Evolutionary conservation across 2,888 invertebrate genomes (phyloP).

Genomic region (Sisyra terminalis): DNA sequence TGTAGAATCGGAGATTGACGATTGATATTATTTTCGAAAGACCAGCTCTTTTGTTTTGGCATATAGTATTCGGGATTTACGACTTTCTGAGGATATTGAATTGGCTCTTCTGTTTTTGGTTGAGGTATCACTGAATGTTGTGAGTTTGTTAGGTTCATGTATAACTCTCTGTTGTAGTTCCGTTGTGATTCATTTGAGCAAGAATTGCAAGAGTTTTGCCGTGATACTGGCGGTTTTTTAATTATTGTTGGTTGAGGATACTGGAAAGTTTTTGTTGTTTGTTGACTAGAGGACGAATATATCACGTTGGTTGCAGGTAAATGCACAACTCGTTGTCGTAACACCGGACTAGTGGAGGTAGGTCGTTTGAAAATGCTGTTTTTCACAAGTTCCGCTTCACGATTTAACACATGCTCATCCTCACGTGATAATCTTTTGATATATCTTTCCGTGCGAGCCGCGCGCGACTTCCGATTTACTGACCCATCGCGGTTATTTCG

Average conservation of each 20-base stretch:
- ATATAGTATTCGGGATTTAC: conserved; percentile 4
- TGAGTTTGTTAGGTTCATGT: too few species aligned
- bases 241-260: conserved; percentile 3
- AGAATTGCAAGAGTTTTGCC: not conserved
- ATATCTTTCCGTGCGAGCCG: conserved; percentile 66
- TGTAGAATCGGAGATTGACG: not conserved
- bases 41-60: conserved; percentile 6
- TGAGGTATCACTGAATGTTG: not conserved
- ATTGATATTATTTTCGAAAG: conserved; percentile 7
- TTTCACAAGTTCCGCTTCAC: conserved; percentile 28
- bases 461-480: conserved; percentile 45
- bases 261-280: not conserved
- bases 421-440: conserved; percentile 57
- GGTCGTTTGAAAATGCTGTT: conserved; percentile 12
- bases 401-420: conserved; percentile 39
- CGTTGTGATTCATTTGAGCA: too few species aligned
- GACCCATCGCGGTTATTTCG: conserved; percentile 30
- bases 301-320: not conserved
- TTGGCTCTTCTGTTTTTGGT: not conserved
- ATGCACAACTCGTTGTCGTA: conserved; percentile 8
- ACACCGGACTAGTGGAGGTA: conserved; percentile 20
- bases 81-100: not conserved
- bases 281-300: conserved; percentile 1
- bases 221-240: not conserved
- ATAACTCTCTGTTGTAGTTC: too few species aligned